phyloP scores from a whole-genome alignment of 2,113 vertebrate genomes.

The Harpagus bidentatus region DNA sequence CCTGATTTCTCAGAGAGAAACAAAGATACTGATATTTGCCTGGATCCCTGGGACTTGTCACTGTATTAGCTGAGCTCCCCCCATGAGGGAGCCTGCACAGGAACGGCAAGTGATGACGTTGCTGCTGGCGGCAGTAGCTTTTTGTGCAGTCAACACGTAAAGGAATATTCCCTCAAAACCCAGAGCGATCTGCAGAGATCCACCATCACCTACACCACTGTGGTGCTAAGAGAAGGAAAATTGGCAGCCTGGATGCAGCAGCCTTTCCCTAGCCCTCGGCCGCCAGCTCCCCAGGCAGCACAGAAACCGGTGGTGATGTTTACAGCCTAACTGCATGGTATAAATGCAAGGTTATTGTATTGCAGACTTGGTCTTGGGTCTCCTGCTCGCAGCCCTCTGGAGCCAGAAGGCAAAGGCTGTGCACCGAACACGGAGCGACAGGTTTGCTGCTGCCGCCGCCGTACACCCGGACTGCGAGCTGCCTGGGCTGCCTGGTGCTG shows the following conservation, averaged over 20 bases:
- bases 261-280: not conserved
- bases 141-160: not conserved
- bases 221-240: not conserved
- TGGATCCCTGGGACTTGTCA: not conserved
- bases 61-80: not conserved
- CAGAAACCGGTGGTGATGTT: not conserved
- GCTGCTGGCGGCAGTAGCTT: not conserved
- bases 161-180: not conserved
- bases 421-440: not conserved
- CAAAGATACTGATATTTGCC: not conserved
- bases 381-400: not conserved
- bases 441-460: fast-evolving
- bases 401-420: not conserved
- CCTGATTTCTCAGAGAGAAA: not conserved
- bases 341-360: not conserved
- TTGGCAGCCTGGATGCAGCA: not conserved
- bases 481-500: not conserved
- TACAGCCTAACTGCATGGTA: not conserved
- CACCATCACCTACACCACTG: not conserved
- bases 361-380: not conserved
- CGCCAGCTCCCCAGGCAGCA: not conserved
- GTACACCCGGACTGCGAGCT: fast-evolving
- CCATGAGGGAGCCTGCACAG: fast-evolving
- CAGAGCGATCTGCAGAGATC: not conserved
- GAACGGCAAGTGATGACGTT: not conserved